Conservation (phyloP, 2,113 vertebrate species). For the Diadophis punctatus region DNA sequence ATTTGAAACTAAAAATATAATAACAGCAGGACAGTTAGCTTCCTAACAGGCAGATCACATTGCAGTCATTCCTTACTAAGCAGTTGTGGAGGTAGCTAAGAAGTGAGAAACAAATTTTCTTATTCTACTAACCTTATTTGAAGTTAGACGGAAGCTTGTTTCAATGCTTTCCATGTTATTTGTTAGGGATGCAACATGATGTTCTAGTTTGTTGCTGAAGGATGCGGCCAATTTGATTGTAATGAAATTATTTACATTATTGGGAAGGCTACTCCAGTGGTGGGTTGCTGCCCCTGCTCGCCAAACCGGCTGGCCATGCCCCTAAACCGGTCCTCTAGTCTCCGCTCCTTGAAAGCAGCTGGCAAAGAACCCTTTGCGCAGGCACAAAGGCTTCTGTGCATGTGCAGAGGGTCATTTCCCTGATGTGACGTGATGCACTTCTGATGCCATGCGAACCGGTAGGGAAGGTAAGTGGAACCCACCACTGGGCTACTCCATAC, state of each 20-base stretch:
- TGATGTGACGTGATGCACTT: too few species aligned
- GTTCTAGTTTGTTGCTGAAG: not conserved
- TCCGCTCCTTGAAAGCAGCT: too few species aligned
- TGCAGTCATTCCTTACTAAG: not conserved
- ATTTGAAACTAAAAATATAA: not conserved
- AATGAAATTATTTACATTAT: not conserved
- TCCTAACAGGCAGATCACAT: not conserved
- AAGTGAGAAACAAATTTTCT: not conserved
- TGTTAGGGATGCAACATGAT: not conserved
- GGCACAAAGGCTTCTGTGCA: too few species aligned
- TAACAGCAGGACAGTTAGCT: not conserved
- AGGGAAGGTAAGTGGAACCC: too few species aligned
- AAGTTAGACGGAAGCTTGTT: not conserved
- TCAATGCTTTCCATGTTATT: not conserved
- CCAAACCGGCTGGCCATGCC: too few species aligned
- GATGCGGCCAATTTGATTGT: not conserved
- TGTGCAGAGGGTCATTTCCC: too few species aligned
- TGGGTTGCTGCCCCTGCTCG: too few species aligned
- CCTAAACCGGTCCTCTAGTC: too few species aligned
- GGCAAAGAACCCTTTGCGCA: too few species aligned
- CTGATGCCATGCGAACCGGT: too few species aligned
- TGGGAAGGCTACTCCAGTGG: not conserved
- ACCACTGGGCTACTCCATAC: too few species aligned
- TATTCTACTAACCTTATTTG: not conserved
- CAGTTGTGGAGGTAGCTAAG: not conserved